Evolutionary conservation across 2,113 vertebrate species (phyloP).

Genomic region (Porphyrio hochstetteri): DNA sequence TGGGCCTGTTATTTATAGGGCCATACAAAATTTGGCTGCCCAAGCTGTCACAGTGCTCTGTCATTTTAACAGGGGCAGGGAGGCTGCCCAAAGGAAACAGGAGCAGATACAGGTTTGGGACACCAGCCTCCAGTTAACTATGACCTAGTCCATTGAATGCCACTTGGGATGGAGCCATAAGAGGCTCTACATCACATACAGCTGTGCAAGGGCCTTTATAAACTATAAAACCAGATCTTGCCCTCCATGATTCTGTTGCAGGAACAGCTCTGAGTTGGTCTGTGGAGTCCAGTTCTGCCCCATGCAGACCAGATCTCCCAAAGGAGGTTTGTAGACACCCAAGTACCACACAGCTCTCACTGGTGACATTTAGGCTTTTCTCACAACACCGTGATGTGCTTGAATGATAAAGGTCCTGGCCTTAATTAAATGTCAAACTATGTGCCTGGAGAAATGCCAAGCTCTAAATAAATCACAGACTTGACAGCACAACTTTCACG

Average conservation of each 20-base stretch:
- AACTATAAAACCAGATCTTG: not conserved
- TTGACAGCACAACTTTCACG: not conserved
- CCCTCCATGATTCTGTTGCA: not conserved
- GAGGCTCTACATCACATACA: accelerated
- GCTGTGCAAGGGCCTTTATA: not conserved
- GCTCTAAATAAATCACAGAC: not conserved
- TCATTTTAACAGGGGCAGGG: not conserved
- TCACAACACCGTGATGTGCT: not conserved
- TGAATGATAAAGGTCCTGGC: not conserved
- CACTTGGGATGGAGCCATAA: accelerated
- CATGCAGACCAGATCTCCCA: accelerated
- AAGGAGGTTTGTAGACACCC: not conserved
- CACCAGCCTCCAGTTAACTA: too few species aligned
- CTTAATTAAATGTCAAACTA: not conserved
- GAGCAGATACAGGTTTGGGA: not conserved
- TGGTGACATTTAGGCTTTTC: not conserved
- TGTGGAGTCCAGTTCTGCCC: not conserved
- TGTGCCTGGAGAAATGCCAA: not conserved
- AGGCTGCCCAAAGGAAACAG: not conserved
- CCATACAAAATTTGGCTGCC: not conserved
- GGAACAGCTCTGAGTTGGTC: not conserved
- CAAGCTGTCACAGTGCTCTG: accelerated
- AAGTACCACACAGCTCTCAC: accelerated
- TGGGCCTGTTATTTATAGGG: accelerated
- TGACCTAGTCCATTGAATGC: not conserved